These are phyloP conservation scores for Drosophila equinoxialis DNA, from an alignment of 1,140 invertebrate species.

Conservation along the genomic window DNA sequence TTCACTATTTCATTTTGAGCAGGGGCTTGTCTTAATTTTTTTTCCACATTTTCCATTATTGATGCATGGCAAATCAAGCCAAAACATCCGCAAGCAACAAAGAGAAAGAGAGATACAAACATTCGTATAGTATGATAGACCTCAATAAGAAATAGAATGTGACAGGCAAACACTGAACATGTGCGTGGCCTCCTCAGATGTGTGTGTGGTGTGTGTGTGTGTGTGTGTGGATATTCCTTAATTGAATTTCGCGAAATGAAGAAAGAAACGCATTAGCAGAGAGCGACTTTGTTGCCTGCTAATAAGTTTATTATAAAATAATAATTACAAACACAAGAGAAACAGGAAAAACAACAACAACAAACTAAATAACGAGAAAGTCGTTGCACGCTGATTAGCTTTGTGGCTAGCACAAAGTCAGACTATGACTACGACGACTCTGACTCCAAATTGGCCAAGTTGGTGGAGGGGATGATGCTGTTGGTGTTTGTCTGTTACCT, in stretches of 20 bases:
- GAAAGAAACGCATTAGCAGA: conserved; percentile 47
- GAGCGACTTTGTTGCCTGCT: conserved; percentile 46
- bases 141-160: conserved; percentile 77
- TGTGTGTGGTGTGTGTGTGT: conserved; percentile 1
- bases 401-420: conserved; percentile 50
- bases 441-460: conserved; percentile 1
- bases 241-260: conserved; percentile 68
- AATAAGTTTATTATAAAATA: conserved; percentile 81
- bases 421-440: background rate
- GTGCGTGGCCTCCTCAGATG: conserved; percentile 39
- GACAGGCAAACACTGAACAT: conserved; percentile 52
- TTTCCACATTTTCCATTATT: background rate
- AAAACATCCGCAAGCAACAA: conserved; percentile 1
- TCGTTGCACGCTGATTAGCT: conserved; percentile 79
- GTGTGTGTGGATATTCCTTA: conserved; percentile 59
- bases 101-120: background rate
- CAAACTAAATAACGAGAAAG: conserved; percentile 67
- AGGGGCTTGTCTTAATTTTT: too few relatives aligned
- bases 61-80: conserved; percentile 17
- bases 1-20: too few relatives aligned
- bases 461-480: conserved; percentile 8
- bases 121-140: conserved; percentile 25
- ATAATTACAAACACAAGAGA: conserved; percentile 71
- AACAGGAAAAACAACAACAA: conserved; percentile 11
- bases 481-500: conserved; percentile 36